Conservation (phyloP, 2,888 invertebrate genomes). For the Cosmorhoe ocellata region DNA sequence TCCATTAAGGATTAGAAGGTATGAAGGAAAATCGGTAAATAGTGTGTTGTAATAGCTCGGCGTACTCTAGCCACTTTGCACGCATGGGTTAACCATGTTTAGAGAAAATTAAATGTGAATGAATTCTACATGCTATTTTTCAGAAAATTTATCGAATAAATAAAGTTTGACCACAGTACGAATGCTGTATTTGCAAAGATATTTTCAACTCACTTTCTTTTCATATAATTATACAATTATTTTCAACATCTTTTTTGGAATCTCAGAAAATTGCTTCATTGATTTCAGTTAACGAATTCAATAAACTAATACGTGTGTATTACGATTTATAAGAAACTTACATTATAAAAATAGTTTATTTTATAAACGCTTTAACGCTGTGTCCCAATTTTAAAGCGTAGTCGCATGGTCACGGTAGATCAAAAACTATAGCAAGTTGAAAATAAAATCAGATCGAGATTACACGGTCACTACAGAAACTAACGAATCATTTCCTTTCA, state of each 20-base stretch:
- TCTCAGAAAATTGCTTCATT: no score
- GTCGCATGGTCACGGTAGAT: constrained; percentile 43
- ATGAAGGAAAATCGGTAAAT: constrained; percentile 31
- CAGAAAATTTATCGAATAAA: not conserved
- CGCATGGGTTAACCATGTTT: constrained; percentile 23
- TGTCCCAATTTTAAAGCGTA: constrained; percentile 36
- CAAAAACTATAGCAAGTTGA: constrained; percentile 40
- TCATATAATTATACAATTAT: no score
- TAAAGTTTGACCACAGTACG: no score
- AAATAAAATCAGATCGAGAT: constrained; percentile 61
- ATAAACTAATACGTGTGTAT: no score
- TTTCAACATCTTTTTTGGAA: no score
- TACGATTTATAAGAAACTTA: no score
- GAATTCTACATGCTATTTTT: not conserved
- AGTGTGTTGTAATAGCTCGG: constrained; percentile 28
- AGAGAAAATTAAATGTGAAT: constrained; percentile 5
- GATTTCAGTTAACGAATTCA: no score
- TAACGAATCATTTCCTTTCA: constrained; percentile 67
- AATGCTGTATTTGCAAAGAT: no score
- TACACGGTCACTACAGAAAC: constrained; percentile 60
- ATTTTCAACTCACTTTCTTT: no score
- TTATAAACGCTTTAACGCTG: not conserved
- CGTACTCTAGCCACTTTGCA: constrained; percentile 27
- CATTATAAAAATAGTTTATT: no score
- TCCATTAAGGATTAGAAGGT: constrained; percentile 63